Evolutionary conservation across 2,797 vertebrate species (phyloP).

Genomic region (Sebastolobus altivelis): DNA sequence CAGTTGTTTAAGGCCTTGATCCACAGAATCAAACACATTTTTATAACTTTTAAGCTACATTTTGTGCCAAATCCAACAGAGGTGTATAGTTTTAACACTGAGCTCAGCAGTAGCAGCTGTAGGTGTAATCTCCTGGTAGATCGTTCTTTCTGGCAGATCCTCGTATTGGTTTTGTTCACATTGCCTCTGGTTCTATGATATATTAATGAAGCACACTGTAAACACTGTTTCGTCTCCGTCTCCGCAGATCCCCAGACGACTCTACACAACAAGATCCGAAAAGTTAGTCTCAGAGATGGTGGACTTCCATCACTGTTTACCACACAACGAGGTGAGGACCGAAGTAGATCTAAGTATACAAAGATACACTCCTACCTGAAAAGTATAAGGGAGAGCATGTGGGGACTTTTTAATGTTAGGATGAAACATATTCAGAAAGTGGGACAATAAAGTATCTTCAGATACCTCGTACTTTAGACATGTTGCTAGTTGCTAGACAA

Average conservation of each 20-base stretch:
- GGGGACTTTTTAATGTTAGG: neutral
- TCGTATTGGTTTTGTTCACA: conserved; percentile 13
- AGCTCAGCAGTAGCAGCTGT: conserved; percentile 42
- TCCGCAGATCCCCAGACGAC: conserved; percentile 87
- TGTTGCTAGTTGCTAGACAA: neutral
- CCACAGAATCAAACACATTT: conserved; percentile 14
- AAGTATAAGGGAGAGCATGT: neutral
- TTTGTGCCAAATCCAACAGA: conserved; percentile 12
- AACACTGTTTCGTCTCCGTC: conserved; percentile 44
- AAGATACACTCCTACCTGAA: neutral
- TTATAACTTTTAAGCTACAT: neutral
- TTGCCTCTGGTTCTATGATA: conserved; percentile 27
- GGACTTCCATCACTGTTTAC: conserved; percentile 82
- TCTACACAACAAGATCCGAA: conserved; percentile 87
- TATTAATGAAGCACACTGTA: conserved; percentile 28
- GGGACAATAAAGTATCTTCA: neutral
- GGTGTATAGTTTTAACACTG: neutral
- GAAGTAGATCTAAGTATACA: neutral
- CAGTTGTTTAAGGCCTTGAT: conserved; percentile 3
- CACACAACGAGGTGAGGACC: conserved; percentile 81
- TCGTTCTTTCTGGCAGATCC: conserved; percentile 21
- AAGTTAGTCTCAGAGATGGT: conserved; percentile 84
- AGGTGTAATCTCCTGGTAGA: conserved; percentile 38
- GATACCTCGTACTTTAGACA: neutral
- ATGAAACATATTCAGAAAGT: neutral